Conservation (phyloP, 2,888 invertebrate species). For the Choristoneura rosaceana region DNA sequence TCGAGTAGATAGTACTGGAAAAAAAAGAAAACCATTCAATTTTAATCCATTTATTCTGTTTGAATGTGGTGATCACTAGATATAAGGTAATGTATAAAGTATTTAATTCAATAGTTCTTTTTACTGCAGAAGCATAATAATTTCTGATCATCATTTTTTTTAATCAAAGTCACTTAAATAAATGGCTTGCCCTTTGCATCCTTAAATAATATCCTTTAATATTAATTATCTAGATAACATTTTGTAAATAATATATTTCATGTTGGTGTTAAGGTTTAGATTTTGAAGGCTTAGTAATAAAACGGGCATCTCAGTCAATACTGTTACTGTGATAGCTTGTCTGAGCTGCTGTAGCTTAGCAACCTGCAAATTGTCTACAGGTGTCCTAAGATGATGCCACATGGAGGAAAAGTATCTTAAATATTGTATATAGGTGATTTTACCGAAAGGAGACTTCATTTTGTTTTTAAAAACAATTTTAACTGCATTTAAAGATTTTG, state of each 20-base stretch:
- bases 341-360: too few relatives aligned
- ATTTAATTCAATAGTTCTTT: constrained; percentile 39
- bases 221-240: constrained; percentile 26
- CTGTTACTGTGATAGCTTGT: not conserved
- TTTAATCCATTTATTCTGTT: constrained; percentile 34
- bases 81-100: constrained; percentile 34
- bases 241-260: constrained; percentile 32
- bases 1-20: not conserved
- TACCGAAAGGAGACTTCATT: too few relatives aligned
- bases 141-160: constrained; percentile 4
- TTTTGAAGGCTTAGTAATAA: not conserved
- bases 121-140: constrained; percentile 43
- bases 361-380: too few relatives aligned
- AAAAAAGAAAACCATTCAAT: not conserved
- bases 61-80: constrained; percentile 46
- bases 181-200: constrained; percentile 6
- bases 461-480: too few relatives aligned
- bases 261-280: constrained; percentile 16
- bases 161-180: constrained; percentile 11
- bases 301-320: constrained; percentile 3
- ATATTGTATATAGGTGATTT: too few relatives aligned
- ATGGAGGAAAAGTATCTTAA: too few relatives aligned
- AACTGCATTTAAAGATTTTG: too few relatives aligned
- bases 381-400: too few relatives aligned
- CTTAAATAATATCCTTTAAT: constrained; percentile 18